Conservation (phyloP, 2,113 vertebrate genomes). For the Anguilla rostrata region DNA sequence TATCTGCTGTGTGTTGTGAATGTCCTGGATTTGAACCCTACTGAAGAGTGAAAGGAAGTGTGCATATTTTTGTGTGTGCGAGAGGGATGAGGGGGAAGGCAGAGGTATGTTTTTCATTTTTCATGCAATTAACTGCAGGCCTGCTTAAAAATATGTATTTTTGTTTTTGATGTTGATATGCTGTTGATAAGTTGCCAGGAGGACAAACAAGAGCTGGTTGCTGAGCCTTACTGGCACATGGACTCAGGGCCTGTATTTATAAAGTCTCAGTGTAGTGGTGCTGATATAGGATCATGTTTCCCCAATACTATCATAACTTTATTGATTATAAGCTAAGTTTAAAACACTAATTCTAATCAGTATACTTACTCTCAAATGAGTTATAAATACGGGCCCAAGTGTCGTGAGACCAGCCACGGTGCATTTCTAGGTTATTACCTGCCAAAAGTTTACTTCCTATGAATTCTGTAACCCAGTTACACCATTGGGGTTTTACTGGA, state of each 20-base stretch:
- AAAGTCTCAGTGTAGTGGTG: neutral
- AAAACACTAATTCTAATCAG: neutral
- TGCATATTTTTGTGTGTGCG: conserved; percentile 19
- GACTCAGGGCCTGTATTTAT: neutral
- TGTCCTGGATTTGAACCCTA: conserved; percentile 11
- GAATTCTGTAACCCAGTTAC: neutral
- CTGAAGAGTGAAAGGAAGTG: neutral
- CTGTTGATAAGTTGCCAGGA: neutral
- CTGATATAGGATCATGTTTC: neutral
- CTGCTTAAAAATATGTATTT: neutral
- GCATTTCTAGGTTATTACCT: conserved; percentile 9
- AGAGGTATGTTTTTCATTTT: conserved; percentile 5
- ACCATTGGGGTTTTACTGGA: neutral
- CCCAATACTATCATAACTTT: neutral
- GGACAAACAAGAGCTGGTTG: neutral
- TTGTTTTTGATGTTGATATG: neutral
- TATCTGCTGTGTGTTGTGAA: conserved; percentile 15
- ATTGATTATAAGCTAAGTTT: neutral
- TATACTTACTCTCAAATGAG: neutral
- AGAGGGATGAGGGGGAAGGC: conserved; percentile 21
- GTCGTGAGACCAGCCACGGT: neutral
- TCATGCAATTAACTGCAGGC: neutral
- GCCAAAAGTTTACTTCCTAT: neutral
- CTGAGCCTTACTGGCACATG: neutral
- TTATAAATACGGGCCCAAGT: neutral